phyloP scores from a whole-genome alignment of 1,140 invertebrate species.

The Drosophila micromelanica region DNA sequence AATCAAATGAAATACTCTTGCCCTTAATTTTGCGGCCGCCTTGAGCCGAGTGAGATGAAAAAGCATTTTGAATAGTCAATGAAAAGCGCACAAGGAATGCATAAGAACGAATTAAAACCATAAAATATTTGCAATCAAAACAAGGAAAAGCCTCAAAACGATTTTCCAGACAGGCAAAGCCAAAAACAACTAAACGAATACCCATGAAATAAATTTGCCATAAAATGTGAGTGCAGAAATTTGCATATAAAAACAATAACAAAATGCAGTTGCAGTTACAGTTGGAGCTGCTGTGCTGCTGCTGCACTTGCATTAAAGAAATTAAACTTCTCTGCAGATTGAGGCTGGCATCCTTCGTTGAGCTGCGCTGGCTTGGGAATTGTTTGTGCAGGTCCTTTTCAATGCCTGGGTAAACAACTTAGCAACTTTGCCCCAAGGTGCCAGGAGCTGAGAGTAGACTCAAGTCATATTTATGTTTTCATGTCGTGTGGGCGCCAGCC shows the following conservation, averaged over 20 bases:
- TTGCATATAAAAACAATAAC: conserved; percentile 41
- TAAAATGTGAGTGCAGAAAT: conserved; percentile 25
- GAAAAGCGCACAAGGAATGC: conserved; percentile 43
- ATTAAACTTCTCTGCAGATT: conserved; percentile 34
- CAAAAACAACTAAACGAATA: conserved; percentile 47
- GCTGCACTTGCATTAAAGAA: conserved; percentile 59
- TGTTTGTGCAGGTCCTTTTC: conserved; percentile 29
- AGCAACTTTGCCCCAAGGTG: conserved; percentile 50
- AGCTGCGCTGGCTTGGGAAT: conserved; percentile 6
- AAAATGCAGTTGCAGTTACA: conserved; percentile 33
- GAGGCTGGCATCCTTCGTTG: background rate
- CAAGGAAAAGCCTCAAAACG: conserved; percentile 33
- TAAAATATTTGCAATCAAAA: conserved; percentile 80
- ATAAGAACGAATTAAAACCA: conserved; percentile 69
- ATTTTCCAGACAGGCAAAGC: conserved; percentile 13
- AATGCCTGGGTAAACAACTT: conserved; percentile 50
- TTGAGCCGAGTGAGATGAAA: conserved; percentile 23
- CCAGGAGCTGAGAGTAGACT: conserved; percentile 20
- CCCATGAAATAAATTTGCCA: conserved; percentile 64
- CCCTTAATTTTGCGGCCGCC: background rate
- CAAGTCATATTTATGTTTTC: conserved; percentile 49
- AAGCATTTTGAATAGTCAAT: conserved; percentile 51
- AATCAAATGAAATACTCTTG: conserved; percentile 50
- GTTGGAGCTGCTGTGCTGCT: conserved; percentile 32
- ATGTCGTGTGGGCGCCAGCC: conserved; percentile 30